Base-by-base conservation (phyloP, 2,797 vertebrate species). In the Mallotus villosus region DNA sequence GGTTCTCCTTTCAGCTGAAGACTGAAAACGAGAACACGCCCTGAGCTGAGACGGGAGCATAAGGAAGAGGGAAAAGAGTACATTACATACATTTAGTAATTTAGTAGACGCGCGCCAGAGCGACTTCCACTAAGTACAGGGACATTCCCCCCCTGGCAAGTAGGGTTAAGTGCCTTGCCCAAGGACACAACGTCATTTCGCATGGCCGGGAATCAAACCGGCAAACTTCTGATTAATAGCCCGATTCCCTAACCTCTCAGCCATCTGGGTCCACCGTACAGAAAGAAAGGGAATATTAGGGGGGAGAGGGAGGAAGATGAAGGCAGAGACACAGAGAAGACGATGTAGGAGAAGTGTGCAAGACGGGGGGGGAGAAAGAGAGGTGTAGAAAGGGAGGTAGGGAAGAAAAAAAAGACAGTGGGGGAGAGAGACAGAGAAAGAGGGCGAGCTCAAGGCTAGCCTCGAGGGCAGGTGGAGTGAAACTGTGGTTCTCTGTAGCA, bases 11-110 rank as follows among this genome's bases (percentile, higher is more conserved):
- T 86, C 79, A 78, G 77, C 77, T 83, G 74, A 82, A 80, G 62
- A 84, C 78, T 85, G 8, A 78, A 89, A 86, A 87, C 68, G 78
- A 87, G 88, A 91, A 89, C 86, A 89, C 72, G 87, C 89, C 85
- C 74, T 71, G 80, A 86, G 89, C 81, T 58, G 58, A 14, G 61
- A 86, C 81, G 78, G 79, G 80, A 84, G 82, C 84, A 4, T 29
- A 29, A 29, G 27, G 27, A 29, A 29, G 74, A 79, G 69, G 73
- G 81, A 87, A 83, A 29, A 29, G 27, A 29, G 27, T 2, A 4
- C 27, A 29, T 29, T 29, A 29, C 27, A 29, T 25, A 1, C 25
- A 25, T 29, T 29, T 29, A 4, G 27, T 29, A 3, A 29, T 29
- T 29, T 29, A 29, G 27, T 4, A 29, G 27, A 29, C 27, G 4